Evolutionary conservation across 2,888 invertebrate species (phyloP), one percentile per base, ranked within the genome.

Genomic region (Suillia variegata): DNA sequence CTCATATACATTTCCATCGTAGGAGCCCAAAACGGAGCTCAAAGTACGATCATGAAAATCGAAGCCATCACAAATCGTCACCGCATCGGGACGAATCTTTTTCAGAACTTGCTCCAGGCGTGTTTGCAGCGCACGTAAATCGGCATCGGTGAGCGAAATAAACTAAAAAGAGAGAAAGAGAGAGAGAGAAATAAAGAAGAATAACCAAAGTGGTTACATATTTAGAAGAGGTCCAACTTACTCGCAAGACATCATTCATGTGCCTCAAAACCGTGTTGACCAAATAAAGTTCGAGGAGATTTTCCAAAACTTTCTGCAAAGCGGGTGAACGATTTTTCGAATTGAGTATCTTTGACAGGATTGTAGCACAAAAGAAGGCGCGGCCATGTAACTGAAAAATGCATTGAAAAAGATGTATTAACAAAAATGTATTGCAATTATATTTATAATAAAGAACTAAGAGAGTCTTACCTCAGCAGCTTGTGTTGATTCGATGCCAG

Each of bases 51-150:
- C 94, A 17, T 86, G 84, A 45, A 92, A 87, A 77, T 96, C 96
- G 77, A 96, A 98, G 12, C 93, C 88, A 82, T 98, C 98, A 0
- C 96, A 96, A 26, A 98, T 85, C 0, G 92, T 89, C 0, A 98
- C 91, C 0, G 94, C 95, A 80, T 97, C 91, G 1, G 93, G 93
- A 42, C 97, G 87, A 42, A 98, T 83, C n/a, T 85, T 84, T 1
- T 84, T 82, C 56, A 97, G 83, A 53, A 91, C 82, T 10, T 87
- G 85, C 73, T 92, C 90, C 68, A 93, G 84, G 82, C 90, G 89
- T 48, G 80, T 79, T 75, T 92, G 90, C 34, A 94, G 71, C 17
- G 83, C 76, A 17, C 63, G 62, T 15, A 80, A 45, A 62, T 80
- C 74, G 8, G 59, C 60, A 18, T 76, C 78, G 4, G 68, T 68